Percentiles rank a stretch among this genome's conserved stretches.
Conservation (phyloP, 1,140 invertebrate species). For the Calephelis virginiensis region DNA sequence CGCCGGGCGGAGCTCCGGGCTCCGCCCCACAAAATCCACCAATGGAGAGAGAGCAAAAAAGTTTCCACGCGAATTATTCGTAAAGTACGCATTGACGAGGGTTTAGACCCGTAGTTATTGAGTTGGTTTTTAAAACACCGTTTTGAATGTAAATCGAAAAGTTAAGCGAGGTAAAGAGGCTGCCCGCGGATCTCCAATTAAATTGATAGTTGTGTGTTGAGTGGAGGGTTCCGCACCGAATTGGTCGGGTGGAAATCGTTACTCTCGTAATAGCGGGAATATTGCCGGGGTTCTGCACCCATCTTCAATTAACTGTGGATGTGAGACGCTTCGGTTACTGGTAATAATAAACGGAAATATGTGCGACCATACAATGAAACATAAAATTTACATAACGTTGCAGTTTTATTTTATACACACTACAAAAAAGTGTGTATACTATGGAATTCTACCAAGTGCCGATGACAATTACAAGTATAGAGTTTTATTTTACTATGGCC, state of each 20-base stretch:
- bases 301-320: slow-evolving; percentile 6
- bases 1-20: slow-evolving; percentile 45
- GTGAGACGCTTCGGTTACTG: not conserved
- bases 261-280: slow-evolving; percentile 15
- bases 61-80: slow-evolving; percentile 57
- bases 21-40: slow-evolving; percentile 49
- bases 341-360: not conserved
- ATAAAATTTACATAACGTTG: not conserved
- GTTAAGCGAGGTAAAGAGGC: slow-evolving; percentile 74
- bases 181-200: slow-evolving; percentile 70
- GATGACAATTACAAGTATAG: too few relatives aligned
- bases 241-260: slow-evolving; percentile 17
- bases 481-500: too few relatives aligned
- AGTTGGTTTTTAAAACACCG: slow-evolving; percentile 76
- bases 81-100: slow-evolving; percentile 66
- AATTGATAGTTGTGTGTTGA: slow-evolving; percentile 68
- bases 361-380: not conserved
- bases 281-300: slow-evolving; percentile 1
- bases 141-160: slow-evolving; percentile 78
- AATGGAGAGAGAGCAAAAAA: slow-evolving; percentile 44
- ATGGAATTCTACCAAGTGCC: too few relatives aligned
- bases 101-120: slow-evolving; percentile 69
- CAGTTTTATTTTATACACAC: not conserved
- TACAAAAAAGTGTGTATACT: too few relatives aligned
- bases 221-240: slow-evolving; percentile 31